Base-by-base conservation (phyloP, 2,888 invertebrate species). In the Perdita meconis region DNA sequence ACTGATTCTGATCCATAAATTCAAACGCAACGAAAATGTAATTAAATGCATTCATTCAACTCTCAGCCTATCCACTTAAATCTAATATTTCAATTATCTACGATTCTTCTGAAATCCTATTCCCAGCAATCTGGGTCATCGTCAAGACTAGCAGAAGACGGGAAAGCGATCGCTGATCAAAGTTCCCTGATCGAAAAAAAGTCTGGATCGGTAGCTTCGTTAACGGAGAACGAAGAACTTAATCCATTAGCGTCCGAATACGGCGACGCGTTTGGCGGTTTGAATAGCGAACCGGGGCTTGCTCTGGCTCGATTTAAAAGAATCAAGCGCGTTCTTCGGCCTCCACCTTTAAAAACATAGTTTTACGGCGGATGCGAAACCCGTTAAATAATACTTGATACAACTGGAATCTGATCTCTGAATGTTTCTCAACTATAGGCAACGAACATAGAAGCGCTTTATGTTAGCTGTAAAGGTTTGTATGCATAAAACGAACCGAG, bases 181-280 rank as follows among this genome's bases (percentile, higher is more conserved):
- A 12, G 36, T 1, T 38, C 50, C 5, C 1, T 22, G 36, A 3
- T 10, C 13, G 60, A 53, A n/a, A 53, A 56, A 19, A 73, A 30
- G 12, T 50, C 69, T 0, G 64, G 59, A 51, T 74, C 79, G 4
- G 64, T 74, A 36, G 74, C 67, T 8, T 74, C 74, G 30, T 34
- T 84, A 30, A 64, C 47, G 0, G 81, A 56, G 38, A 84, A 76
- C 42, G 68, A 80, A 36, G 86, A 86, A 42, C 40, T 78, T 36
- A 80, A 59, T 19, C 81, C 86, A 1, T 69, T 88, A 19, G 87
- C 84, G 0, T 79, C 76, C 0, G 88, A 88, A 16, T 90, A 90
- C 66, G 85, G 82, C 16, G 90, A 89, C 60, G 86, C 90, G 2
- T 90, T 90, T 64, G 90, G 90, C 10, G 89, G 88, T 6, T 82